A percentile compares a stretch with the other conserved stretches of the same genome.
Conservation (phyloP, 2,113 vertebrate species). For the Mirounga angustirostris region DNA sequence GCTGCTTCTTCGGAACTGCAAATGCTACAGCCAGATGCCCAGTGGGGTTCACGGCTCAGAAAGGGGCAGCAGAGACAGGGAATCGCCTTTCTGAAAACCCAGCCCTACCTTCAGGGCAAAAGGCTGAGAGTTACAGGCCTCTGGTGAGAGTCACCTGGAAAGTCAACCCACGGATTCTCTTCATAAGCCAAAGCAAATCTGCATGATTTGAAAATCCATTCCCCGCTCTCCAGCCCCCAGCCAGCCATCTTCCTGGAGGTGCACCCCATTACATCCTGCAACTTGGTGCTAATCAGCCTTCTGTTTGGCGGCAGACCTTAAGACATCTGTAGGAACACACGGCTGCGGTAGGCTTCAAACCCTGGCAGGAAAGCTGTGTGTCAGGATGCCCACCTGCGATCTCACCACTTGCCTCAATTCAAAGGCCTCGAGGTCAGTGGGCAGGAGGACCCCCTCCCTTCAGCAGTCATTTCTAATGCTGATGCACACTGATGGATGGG, state of each 20-base stretch:
- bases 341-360: slow-evolving; percentile 46
- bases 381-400: slow-evolving; percentile 68
- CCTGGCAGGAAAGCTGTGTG: slow-evolving; percentile 46
- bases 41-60: slow-evolving; percentile 65
- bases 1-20: slow-evolving; percentile 72
- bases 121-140: slow-evolving; percentile 47
- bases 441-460: slow-evolving; percentile 62
- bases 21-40: slow-evolving; percentile 75
- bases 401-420: slow-evolving; percentile 54
- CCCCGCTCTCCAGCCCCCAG: background rate
- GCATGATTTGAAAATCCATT: slow-evolving; percentile 52
- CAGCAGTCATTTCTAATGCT: slow-evolving; percentile 64
- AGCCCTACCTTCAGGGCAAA: slow-evolving; percentile 63
- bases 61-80: slow-evolving; percentile 56
- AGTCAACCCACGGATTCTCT: slow-evolving; percentile 40
- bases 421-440: slow-evolving; percentile 74
- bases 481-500: slow-evolving; percentile 77
- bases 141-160: slow-evolving; percentile 57
- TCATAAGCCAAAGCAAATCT: background rate
- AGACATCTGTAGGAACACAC: slow-evolving; percentile 76
- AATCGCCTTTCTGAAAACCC: slow-evolving; percentile 60
- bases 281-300: slow-evolving; percentile 70
- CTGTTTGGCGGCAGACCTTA: slow-evolving; percentile 72
- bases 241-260: background rate
- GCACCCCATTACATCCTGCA: slow-evolving; percentile 20